Evolutionary conservation across 2,113 vertebrate species (phyloP).

Genomic region (Zingel zingel): DNA sequence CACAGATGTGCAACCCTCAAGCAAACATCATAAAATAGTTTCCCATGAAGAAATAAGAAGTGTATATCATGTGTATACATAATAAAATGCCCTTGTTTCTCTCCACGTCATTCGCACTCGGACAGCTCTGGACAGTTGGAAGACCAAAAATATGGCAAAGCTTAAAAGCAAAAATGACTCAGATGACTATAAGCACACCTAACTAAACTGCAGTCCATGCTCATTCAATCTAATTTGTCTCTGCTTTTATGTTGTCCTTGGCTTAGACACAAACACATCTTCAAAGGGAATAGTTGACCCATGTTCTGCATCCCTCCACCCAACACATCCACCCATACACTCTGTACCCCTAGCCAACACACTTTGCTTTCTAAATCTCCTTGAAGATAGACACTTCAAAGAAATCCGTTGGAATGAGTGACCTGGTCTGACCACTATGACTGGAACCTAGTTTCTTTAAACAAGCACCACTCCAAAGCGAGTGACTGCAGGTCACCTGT

Average conservation of each 20-base stretch:
- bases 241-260: conserved; percentile 74
- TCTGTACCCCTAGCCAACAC: conserved; percentile 51
- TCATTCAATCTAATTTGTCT: conserved; percentile 63
- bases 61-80: conserved; percentile 4
- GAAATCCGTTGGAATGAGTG: conserved; percentile 61
- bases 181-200: conserved; percentile 53
- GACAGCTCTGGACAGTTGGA: conserved; percentile 1
- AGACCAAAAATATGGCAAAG: conserved; percentile 10
- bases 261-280: conserved; percentile 68
- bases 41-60: background rate
- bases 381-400: conserved; percentile 81
- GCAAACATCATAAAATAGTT: conserved; percentile 1
- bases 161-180: conserved; percentile 55
- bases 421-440: conserved; percentile 71
- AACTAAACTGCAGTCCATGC: conserved; percentile 39
- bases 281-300: conserved; percentile 75
- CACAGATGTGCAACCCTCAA: background rate
- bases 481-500: conserved; percentile 67
- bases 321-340: conserved; percentile 26
- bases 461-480: conserved; percentile 60
- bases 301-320: conserved; percentile 41
- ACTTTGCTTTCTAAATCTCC: conserved; percentile 63
- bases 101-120: conserved; percentile 1
- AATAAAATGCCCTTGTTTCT: conserved; percentile 11
- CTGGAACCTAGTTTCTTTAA: conserved; percentile 66